Conservation (phyloP, 1,140 invertebrate species). For the Nasonia giraulti region DNA sequence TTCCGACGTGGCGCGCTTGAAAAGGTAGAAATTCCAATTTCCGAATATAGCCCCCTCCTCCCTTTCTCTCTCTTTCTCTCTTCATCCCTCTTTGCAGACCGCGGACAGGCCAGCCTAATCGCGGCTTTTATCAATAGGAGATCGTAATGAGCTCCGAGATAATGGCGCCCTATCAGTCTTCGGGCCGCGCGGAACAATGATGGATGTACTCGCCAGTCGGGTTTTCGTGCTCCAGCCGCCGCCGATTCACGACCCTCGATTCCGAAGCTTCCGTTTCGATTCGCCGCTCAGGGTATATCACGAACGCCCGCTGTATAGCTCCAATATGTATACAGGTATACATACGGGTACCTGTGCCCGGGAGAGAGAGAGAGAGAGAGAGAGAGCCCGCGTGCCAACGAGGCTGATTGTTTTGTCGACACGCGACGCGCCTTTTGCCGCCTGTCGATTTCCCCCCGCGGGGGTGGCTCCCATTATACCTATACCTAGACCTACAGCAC, state of each 20-base stretch:
- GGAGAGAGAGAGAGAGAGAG: too few relatives aligned
- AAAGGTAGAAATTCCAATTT: slow-evolving; percentile 71
- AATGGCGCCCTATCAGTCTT: slow-evolving; percentile 72
- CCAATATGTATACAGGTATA: slow-evolving; percentile 7
- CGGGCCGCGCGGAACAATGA: slow-evolving; percentile 69
- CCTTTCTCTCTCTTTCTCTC: neutral
- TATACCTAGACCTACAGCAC: neutral
- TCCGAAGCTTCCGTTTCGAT: slow-evolving; percentile 16
- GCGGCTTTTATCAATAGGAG: slow-evolving; percentile 72
- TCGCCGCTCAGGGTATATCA: neutral
- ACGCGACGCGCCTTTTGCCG: slow-evolving; percentile 52
- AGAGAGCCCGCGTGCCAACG: slow-evolving; percentile 51
- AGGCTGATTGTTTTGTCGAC: slow-evolving; percentile 67
- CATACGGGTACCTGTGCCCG: too few relatives aligned
- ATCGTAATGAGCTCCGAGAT: slow-evolving; percentile 74
- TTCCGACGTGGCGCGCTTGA: slow-evolving; percentile 63
- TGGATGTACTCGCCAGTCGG: slow-evolving; percentile 65
- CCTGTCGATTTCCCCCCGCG: slow-evolving; percentile 44
- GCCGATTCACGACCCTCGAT: slow-evolving; percentile 39
- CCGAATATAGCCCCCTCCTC: slow-evolving; percentile 60
- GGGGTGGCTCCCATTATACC: neutral
- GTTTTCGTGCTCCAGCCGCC: slow-evolving; percentile 66
- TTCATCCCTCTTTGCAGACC: neutral
- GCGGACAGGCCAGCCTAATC: slow-evolving; percentile 62
- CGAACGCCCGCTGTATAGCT: neutral